phyloP scores from a whole-genome alignment of 2,797 vertebrate species.

The Ciconia nigra region DNA sequence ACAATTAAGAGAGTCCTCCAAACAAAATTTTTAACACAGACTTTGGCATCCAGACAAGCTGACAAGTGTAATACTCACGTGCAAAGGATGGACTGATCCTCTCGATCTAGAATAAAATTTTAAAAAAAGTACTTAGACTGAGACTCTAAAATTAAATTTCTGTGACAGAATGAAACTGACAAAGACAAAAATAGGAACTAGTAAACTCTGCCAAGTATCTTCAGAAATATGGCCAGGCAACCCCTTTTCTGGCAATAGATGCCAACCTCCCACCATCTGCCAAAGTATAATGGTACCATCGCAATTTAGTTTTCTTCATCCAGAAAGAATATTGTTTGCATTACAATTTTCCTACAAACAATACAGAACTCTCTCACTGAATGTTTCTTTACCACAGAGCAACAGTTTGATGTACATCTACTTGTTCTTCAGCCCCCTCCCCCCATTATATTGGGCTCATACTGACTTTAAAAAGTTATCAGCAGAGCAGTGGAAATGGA shows the following conservation, averaged over 20 bases:
- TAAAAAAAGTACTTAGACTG: not conserved
- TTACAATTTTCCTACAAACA: not conserved
- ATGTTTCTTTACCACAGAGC: not conserved
- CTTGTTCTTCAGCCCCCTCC: not conserved
- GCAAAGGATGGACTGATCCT: slow-evolving; percentile 99
- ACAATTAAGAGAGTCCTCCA: not conserved
- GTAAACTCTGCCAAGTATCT: not conserved
- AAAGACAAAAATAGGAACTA: not conserved
- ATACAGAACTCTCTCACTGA: not conserved
- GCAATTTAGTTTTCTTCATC: not conserved
- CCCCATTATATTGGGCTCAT: not conserved
- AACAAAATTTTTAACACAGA: not conserved
- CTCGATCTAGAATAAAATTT: slow-evolving; percentile 80
- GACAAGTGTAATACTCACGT: slow-evolving; percentile 86
- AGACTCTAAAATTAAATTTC: not conserved
- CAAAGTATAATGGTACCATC: not conserved
- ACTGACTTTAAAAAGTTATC: not conserved
- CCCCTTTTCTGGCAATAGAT: not conserved
- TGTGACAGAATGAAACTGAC: not conserved
- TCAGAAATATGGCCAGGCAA: not conserved
- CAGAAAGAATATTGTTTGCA: not conserved
- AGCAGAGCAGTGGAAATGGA: not conserved
- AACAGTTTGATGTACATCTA: not conserved
- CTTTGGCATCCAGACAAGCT: not conserved
- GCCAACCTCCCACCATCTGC: not conserved